Evolutionary conservation across 2,888 invertebrate genomes (phyloP), one percentile per base, ranked within the genome.

Genomic region (Heterodera filipjevi): DNA sequence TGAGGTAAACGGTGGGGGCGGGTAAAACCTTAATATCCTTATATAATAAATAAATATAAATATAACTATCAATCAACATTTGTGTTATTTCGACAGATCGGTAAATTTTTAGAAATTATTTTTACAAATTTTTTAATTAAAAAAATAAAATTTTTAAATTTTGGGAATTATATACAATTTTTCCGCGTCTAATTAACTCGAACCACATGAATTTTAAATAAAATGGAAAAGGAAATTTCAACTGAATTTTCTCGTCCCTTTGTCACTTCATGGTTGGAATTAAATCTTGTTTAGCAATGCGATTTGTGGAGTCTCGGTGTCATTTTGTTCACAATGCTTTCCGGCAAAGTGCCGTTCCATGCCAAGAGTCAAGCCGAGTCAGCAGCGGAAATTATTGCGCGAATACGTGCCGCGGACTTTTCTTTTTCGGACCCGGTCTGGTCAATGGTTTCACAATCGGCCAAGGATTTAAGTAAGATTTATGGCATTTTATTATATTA

Each of bases 281-380:
- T n/a, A n/a, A n/a, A n/a, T n/a, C n/a, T 49, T 16, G 16, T 75
- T 75, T 35, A 95, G 89, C 93, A 94, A 87, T 96, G 96, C 91
- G 98, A 98, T 91, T 91, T 96, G 80, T 98, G 97, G 95, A 95
- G 95, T 84, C 91, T 98, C 0, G 98, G 98, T 0, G 96, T 96
- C 2, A 94, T 96, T 66, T 90, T 92, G 92, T 94, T 94, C 89
- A 93, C 93, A 78, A 93, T 94, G 93, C 90, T 96, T 71, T 93
- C 94, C 81, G 96, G 96, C 0, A 93, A 93, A 86, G 93, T 95
- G 0, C 96, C 96, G 0, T 96, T 95, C 91, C 93, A 93, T 84
- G 89, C 90, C 3, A 90, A 92, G 8, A 93, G 93, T 1, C 91
- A 92, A 66, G 93, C 93, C 82, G 93, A 94, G 85, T 93, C 93